Conservation (phyloP, 2,888 invertebrate genomes). For the Clepsis dumicolana region DNA sequence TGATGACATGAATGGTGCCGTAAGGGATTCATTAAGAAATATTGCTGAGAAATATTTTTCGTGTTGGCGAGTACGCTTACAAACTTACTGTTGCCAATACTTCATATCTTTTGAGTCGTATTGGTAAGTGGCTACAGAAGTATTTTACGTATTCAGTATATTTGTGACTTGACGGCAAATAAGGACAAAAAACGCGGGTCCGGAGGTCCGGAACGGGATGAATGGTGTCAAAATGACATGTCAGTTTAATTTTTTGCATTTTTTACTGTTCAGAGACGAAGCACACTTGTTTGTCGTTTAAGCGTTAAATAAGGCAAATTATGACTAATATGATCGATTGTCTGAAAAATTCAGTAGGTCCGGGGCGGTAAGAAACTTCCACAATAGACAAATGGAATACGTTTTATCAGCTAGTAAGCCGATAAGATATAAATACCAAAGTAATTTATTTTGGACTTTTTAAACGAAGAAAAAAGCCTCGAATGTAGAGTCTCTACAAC, state of each 20-base stretch:
- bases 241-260: conserved; percentile 75
- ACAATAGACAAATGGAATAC: background rate
- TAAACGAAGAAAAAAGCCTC: no score
- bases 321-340: conserved; percentile 3
- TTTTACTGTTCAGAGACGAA: conserved; percentile 55
- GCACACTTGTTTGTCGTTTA: conserved; percentile 30
- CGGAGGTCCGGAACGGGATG: conserved; percentile 70
- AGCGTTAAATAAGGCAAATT: conserved; percentile 39
- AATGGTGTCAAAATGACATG: conserved; percentile 85
- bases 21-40: conserved; percentile 81
- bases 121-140: background rate
- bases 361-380: background rate
- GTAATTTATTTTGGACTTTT: no score
- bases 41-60: conserved; percentile 66
- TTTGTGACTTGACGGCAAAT: conserved; percentile 30
- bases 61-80: conserved; percentile 48
- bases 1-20: conserved; percentile 80
- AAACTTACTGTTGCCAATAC: conserved; percentile 33
- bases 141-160: background rate
- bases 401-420: background rate
- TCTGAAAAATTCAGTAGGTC: background rate
- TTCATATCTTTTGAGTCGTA: conserved; percentile 51
- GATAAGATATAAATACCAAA: no score
- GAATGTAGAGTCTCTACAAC: no score
- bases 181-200: conserved; percentile 58